phyloP scores from a whole-genome alignment of 2,113 vertebrate species.

The Fregata magnificens region DNA sequence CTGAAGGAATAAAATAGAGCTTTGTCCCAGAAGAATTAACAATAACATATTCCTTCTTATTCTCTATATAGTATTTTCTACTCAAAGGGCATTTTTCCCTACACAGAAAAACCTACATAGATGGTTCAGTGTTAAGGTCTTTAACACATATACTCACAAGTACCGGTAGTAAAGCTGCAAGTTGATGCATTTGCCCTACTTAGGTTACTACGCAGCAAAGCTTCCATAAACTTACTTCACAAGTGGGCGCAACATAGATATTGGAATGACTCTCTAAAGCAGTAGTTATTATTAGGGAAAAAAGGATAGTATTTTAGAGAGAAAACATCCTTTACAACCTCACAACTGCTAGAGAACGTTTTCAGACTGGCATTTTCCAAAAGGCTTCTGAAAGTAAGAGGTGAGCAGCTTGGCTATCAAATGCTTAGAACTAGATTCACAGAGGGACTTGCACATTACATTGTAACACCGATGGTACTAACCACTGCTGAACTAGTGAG shows the following conservation, averaged over 20 bases:
- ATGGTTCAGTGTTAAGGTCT: background rate
- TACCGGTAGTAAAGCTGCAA: background rate
- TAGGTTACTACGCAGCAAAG: background rate
- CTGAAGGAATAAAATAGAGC: slow-evolving; percentile 59
- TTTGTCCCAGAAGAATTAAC: background rate
- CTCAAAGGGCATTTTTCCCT: background rate
- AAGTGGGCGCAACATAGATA: background rate
- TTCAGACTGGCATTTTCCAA: background rate
- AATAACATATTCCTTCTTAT: background rate
- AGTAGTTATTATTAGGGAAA: background rate
- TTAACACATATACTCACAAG: background rate
- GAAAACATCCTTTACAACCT: background rate
- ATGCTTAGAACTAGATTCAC: background rate
- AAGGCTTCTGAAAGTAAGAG: background rate
- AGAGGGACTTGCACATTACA: background rate
- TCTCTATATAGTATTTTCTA: background rate
- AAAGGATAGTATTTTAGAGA: background rate
- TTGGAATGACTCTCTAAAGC: background rate
- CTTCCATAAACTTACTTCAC: background rate
- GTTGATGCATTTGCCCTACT: background rate
- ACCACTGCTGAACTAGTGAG: background rate
- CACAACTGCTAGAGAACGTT: background rate
- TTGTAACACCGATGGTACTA: background rate
- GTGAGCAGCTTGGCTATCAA: background rate
- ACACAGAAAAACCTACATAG: accelerated